phyloP scores from a whole-genome alignment of 2,113 vertebrate species.

The Pao palembangensis region DNA sequence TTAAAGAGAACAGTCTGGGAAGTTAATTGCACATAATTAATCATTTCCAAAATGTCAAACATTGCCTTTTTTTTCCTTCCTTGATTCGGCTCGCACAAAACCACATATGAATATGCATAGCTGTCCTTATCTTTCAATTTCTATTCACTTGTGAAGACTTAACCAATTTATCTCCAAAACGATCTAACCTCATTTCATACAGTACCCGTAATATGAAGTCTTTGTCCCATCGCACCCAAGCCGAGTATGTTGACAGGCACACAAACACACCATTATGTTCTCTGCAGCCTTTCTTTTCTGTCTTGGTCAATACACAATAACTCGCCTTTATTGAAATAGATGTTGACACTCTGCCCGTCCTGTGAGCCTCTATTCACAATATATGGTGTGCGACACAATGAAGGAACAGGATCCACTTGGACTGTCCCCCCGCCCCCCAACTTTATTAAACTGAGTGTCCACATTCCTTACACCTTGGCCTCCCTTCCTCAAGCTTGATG shows the following conservation, averaged over 20 bases:
- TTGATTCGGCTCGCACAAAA: background rate
- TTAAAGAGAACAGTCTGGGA: conserved; percentile 23
- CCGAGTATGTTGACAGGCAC: conserved; percentile 5
- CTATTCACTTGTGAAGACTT: background rate
- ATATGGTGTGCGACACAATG: conserved; percentile 42
- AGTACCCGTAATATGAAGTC: too few species aligned
- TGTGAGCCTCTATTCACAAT: conserved; percentile 11
- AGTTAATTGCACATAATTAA: conserved; percentile 23
- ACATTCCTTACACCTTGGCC: background rate
- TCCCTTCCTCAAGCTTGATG: conserved; percentile 47
- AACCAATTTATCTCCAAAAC: too few species aligned
- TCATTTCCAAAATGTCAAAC: too few species aligned
- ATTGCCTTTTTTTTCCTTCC: conserved; percentile 4
- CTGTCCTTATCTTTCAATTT: background rate
- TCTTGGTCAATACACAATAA: conserved; percentile 63
- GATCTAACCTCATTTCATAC: too few species aligned
- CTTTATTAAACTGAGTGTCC: too few species aligned
- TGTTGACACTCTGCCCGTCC: conserved; percentile 49
- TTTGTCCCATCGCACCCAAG: too few species aligned
- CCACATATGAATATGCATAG: background rate
- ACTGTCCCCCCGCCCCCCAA: too few species aligned
- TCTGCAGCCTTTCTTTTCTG: conserved; percentile 35
- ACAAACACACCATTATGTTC: background rate
- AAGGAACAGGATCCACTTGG: conserved; percentile 5
- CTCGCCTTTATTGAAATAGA: conserved; percentile 56